phyloP scores from a whole-genome alignment of 2,888 invertebrate genomes.

The Pristionchus mayeri region DNA sequence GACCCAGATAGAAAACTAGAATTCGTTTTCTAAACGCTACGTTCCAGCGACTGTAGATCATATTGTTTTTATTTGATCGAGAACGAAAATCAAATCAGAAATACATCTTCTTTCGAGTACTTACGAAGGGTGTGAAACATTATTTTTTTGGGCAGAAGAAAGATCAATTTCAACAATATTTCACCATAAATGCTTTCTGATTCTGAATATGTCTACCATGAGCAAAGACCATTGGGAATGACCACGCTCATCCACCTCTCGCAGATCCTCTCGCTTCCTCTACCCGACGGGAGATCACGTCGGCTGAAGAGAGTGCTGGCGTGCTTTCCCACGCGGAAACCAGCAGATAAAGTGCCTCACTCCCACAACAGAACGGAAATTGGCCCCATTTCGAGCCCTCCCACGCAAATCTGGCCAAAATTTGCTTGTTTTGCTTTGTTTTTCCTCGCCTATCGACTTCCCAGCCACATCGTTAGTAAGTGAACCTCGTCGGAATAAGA shows the following conservation, averaged over 20 bases:
- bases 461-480: too few species aligned
- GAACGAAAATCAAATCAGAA: too few species aligned
- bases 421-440: too few species aligned
- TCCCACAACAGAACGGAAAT: neutral
- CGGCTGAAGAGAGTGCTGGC: neutral
- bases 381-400: neutral
- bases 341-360: slow-evolving; percentile 6
- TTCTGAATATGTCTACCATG: neutral
- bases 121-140: too few species aligned
- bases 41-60: too few species aligned
- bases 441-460: too few species aligned
- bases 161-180: neutral
- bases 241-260: neutral
- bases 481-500: neutral
- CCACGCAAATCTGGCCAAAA: neutral
- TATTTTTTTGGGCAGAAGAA: too few species aligned
- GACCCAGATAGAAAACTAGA: too few species aligned
- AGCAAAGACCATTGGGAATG: neutral
- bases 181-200: neutral
- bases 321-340: slow-evolving; percentile 18
- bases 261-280: neutral
- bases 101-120: too few species aligned
- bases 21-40: too few species aligned
- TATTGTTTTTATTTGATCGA: too few species aligned
- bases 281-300: neutral